Conservation (phyloP, 2,888 invertebrate species). For the Diplolepis rosae region DNA sequence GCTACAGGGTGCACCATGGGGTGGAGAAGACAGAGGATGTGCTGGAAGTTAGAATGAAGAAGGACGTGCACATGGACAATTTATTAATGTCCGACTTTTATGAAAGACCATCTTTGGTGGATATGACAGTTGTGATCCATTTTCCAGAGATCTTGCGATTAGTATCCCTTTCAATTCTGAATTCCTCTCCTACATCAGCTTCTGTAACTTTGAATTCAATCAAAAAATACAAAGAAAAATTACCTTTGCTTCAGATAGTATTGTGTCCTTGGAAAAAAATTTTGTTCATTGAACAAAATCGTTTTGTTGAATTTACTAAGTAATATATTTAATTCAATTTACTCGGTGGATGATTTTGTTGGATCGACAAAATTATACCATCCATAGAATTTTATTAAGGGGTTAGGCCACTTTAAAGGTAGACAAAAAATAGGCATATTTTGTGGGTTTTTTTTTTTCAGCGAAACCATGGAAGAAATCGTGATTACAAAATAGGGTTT, state of each 20-base stretch:
- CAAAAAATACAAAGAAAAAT: conserved; percentile 20
- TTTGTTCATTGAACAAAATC: too few relatives aligned
- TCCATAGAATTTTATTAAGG: too few relatives aligned
- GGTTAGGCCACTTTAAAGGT: too few relatives aligned
- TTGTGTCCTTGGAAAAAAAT: background rate
- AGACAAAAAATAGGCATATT: too few relatives aligned
- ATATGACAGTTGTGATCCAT: conserved; percentile 31
- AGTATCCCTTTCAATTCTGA: conserved; percentile 22
- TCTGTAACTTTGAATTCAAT: conserved; percentile 20
- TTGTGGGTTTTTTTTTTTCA: too few relatives aligned
- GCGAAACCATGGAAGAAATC: too few relatives aligned
- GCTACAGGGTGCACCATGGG: conserved; percentile 49
- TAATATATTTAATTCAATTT: too few relatives aligned
- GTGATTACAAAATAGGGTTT: too few relatives aligned
- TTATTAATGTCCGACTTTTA: conserved; percentile 23
- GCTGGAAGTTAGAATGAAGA: conserved; percentile 37
- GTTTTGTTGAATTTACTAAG: too few relatives aligned
- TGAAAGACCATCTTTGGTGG: conserved; percentile 25
- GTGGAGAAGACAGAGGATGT: conserved; percentile 40
- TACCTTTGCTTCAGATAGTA: background rate
- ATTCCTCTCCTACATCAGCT: background rate
- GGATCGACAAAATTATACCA: too few relatives aligned
- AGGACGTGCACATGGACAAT: conserved; percentile 41
- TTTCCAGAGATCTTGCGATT: conserved; percentile 22
- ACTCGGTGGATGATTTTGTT: too few relatives aligned